Evolutionary conservation across 1,140 invertebrate genomes (phyloP).

Genomic region (Notospermus geniculatus): DNA sequence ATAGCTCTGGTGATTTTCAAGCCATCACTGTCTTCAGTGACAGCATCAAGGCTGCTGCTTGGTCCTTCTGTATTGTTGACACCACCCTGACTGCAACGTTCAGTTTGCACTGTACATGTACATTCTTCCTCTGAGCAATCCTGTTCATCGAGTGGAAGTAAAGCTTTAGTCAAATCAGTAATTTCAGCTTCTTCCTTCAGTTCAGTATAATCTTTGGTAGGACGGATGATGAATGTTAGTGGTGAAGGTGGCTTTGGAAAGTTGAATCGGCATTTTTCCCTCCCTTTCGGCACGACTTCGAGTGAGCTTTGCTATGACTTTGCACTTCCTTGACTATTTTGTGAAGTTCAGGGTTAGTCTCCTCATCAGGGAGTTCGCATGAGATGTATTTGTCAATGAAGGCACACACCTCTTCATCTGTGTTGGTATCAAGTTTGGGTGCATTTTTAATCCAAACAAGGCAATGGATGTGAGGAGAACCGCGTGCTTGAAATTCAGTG

Average conservation of each 20-base stretch:
- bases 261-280: constrained; percentile 4
- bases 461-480: constrained; percentile 5
- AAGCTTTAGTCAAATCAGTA: too few species aligned
- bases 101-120: too few species aligned
- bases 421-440: background rate
- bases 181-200: too few species aligned
- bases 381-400: constrained; percentile 7
- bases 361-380: constrained; percentile 2
- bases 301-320: background rate
- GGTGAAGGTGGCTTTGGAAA: constrained; percentile 1
- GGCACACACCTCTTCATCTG: background rate
- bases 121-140: too few species aligned
- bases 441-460: background rate
- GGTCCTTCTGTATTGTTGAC: too few species aligned
- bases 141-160: too few species aligned
- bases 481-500: constrained; percentile 3
- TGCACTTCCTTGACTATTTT: background rate
- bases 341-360: background rate
- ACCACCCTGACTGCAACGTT: too few species aligned
- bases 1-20: too few species aligned
- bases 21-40: too few species aligned
- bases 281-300: background rate
- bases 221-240: background rate
- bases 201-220: background rate
- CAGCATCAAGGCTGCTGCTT: too few species aligned